phyloP scores from a whole-genome alignment of 1,140 invertebrate species.

The Euglossa dilemma region DNA sequence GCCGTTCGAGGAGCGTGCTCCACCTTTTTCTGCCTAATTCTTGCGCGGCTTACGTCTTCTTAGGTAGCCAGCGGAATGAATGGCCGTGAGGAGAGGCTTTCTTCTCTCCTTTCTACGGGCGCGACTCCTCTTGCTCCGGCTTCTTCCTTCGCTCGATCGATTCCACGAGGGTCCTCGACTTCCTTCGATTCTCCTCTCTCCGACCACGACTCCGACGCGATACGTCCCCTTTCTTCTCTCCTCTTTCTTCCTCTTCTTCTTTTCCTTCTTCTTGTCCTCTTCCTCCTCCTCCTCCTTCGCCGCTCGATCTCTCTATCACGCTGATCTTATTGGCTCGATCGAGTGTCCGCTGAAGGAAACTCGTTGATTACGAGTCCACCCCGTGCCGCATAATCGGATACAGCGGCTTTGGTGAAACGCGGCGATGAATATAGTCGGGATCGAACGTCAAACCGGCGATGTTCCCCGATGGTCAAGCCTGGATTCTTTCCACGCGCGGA shows the following conservation, averaged over 20 bases:
- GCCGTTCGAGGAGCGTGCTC: slow-evolving; percentile 50
- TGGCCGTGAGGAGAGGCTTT: slow-evolving; percentile 30
- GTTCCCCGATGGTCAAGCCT: slow-evolving; percentile 22
- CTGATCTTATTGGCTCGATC: slow-evolving; percentile 34
- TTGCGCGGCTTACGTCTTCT: slow-evolving; percentile 61
- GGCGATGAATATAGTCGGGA: slow-evolving; percentile 13
- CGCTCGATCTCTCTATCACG: too few species aligned
- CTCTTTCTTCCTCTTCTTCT: too few species aligned
- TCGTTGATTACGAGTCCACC: slow-evolving; percentile 34
- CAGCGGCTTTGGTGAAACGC: slow-evolving; percentile 27
- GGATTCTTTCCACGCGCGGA: neutral
- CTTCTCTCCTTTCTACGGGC: slow-evolving; percentile 38
- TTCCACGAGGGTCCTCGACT: slow-evolving; percentile 61
- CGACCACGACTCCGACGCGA: neutral
- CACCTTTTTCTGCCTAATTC: slow-evolving; percentile 72
- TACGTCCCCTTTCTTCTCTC: neutral
- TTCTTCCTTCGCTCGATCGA: slow-evolving; percentile 63
- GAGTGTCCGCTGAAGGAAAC: slow-evolving; percentile 30
- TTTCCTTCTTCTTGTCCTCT: too few species aligned
- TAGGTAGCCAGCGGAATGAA: slow-evolving; percentile 46
- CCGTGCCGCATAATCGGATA: slow-evolving; percentile 26
- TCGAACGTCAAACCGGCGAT: slow-evolving; percentile 11
- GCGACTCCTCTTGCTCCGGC: slow-evolving; percentile 45
- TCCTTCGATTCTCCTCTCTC: slow-evolving; percentile 30
- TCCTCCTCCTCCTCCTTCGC: too few species aligned